Base-by-base conservation (phyloP, 2,797 vertebrate species). In the Tauraco hartlaubi region DNA sequence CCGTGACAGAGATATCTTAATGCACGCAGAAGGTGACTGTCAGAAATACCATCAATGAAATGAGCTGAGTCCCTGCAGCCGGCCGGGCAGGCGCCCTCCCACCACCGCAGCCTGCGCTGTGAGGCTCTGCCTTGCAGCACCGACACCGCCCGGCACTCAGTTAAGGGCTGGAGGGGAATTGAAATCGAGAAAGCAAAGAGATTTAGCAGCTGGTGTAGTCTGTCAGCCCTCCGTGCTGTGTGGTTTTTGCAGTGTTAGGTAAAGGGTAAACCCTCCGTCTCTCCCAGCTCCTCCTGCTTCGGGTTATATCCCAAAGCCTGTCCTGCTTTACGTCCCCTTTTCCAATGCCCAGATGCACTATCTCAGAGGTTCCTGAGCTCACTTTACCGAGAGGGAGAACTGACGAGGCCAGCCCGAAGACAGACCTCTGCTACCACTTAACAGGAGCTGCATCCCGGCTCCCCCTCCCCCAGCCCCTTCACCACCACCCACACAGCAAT, bases 401-500 rank as follows among this genome's bases (percentile, higher is more conserved):
- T 33, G 67, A 73, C 5, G 37, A 94, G n/a, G 44, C 35, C 79
- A 74, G 41, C 37, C 66, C 5, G 25, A 58, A 44, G 51, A 59
- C 18, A 91, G 69, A 86, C 74, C 81, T 90, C 93, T 95, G 92
- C 88, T 94, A 90, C 71, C 63, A 74, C 94, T 95, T 73, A 90
- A 90, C 41, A 89, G 49, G 67, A 94, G 80, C 83, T 26, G 83
- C 77, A 66, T 64, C 85, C 63, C 67, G 2, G 73, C 75, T 85
- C 79, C 85, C 92, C 91, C 89, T 90, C 90, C 93, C 94, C 89
- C 94, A 87, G 51, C 26, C 33, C 91, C 82, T 77, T 88, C 96
- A 86, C 26, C 94, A 68, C 96, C 95, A 96, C 95, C 93, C 94
- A 94, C 96, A 92, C 83, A 90, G 95, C 90, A 94, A 96, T 95